Base-by-base conservation (phyloP, 92 coral and sea anemone species). In the Actinernus sp. region DNA sequence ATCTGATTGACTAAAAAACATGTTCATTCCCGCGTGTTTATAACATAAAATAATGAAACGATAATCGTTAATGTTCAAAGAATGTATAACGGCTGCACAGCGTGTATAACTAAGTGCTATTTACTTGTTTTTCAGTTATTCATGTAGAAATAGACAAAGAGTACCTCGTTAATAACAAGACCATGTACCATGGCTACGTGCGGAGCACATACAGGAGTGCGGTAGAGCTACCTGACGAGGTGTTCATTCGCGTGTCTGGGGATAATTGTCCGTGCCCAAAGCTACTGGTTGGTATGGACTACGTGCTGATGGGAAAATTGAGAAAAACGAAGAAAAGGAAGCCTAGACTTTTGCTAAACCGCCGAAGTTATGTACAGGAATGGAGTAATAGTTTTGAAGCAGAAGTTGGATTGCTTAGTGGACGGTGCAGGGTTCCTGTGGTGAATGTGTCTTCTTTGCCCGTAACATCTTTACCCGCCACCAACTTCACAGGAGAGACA, bases 221-320 rank as follows among this genome's bases (percentile, higher is more conserved):
- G 3, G 12, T 5, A 24, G 39, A 20, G 14, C 48, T 55, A 2
- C 41, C 78, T n/a, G 37, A 14, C 2, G 49, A 56, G 12, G 26
- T 68, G 26, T 34, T 56, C 44, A 40, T 68, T 23, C 76, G 76
- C 20, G 54, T 28, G 48, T 44, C 63, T 14, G 76, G 76, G 12
- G 2, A 21, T 6, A 28, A 55, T 4, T 68, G 76, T 10, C 64
- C 66, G 0, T 84, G 91, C 36, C 91, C 86, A 0, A 2, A 48
- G 1, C 37, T 84, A 17, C 25, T 47, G 21, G 76, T 71, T 58
- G 81, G 77, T 0, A 77, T 78, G 30, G 54, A 71, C 20, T 84
- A 84, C 41, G 70, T 84, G 16, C 29, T 84, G 0, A 78, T 84
- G 73, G 91, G 91, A 23, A 40, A 37, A 18, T 18, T 71, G 34